Conservation (phyloP, 2,888 invertebrate genomes). For the Eutolmus rufibarbis region DNA sequence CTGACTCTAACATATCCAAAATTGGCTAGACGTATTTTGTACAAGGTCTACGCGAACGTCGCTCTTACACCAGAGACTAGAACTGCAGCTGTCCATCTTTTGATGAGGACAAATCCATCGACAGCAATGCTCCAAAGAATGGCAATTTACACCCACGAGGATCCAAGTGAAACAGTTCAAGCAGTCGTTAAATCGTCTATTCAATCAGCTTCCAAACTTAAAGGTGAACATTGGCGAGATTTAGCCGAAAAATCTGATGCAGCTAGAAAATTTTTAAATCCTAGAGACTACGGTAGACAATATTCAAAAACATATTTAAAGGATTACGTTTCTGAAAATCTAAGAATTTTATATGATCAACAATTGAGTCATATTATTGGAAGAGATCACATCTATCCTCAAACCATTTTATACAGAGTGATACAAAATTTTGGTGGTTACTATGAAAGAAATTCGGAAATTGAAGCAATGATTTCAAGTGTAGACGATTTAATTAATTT, state of each 20-base stretch:
- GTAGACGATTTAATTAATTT: slow-evolving; percentile 57
- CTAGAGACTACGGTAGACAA: slow-evolving; percentile 62
- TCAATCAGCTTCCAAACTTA: slow-evolving; percentile 65
- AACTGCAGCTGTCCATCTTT: slow-evolving; percentile 68
- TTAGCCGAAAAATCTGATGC: slow-evolving; percentile 65
- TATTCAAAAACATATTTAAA: slow-evolving; percentile 64
- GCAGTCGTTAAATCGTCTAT: slow-evolving; percentile 72
- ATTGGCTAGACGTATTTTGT: slow-evolving; percentile 67
- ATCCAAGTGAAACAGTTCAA: slow-evolving; percentile 70
- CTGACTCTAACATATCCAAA: slow-evolving; percentile 66
- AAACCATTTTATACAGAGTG: slow-evolving; percentile 56
- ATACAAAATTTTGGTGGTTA: slow-evolving; percentile 58
- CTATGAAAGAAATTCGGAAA: slow-evolving; percentile 50
- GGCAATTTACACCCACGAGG: slow-evolving; percentile 73
- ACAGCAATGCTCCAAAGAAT: slow-evolving; percentile 72
- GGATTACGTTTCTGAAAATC: slow-evolving; percentile 60
- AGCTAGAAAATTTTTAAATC: slow-evolving; percentile 64
- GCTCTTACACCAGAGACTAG: slow-evolving; percentile 73
- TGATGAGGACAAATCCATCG: slow-evolving; percentile 71
- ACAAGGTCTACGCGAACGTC: slow-evolving; percentile 72
- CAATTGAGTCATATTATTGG: slow-evolving; percentile 65
- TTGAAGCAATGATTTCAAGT: slow-evolving; percentile 62
- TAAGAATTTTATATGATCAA: slow-evolving; percentile 62
- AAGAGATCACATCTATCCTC: slow-evolving; percentile 67
- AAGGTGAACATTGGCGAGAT: slow-evolving; percentile 61